Conservation (phyloP, 2,113 vertebrate genomes). For the Sinocyclocheilus anophthalmus region DNA sequence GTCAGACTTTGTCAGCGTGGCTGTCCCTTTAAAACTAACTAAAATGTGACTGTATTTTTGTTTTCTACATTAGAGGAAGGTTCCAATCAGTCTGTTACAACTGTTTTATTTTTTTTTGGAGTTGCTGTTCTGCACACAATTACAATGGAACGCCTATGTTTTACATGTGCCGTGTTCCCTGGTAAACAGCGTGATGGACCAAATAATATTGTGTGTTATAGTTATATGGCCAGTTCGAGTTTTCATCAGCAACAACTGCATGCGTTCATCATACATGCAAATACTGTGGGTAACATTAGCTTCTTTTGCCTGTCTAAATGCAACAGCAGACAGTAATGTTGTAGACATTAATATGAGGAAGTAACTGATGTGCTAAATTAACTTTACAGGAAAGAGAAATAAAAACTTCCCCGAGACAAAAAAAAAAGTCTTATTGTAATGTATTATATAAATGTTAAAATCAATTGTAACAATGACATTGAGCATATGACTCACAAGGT, state of each 20-base stretch:
- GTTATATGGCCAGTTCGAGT: too few relatives aligned
- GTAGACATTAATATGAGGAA: conserved; percentile 4
- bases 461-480: background rate
- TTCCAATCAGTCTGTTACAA: background rate
- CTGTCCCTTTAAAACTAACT: too few relatives aligned
- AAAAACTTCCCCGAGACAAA: background rate
- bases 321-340: background rate
- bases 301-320: background rate
- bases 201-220: too few relatives aligned
- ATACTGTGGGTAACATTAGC: background rate
- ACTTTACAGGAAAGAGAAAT: conserved; percentile 20
- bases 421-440: background rate
- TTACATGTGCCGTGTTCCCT: too few relatives aligned
- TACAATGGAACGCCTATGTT: too few relatives aligned
- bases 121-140: too few relatives aligned
- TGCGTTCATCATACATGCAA: background rate
- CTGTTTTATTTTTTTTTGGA: too few relatives aligned
- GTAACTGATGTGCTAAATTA: background rate
- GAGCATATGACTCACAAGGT: background rate
- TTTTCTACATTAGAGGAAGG: background rate
- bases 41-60: background rate
- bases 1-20: too few relatives aligned
- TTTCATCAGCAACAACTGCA: background rate
- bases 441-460: background rate
- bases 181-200: too few relatives aligned